Percentiles rank a stretch among this genome's conserved stretches.
Conservation (phyloP, 2,888 invertebrate species). For the Galerucella calmariensis region DNA sequence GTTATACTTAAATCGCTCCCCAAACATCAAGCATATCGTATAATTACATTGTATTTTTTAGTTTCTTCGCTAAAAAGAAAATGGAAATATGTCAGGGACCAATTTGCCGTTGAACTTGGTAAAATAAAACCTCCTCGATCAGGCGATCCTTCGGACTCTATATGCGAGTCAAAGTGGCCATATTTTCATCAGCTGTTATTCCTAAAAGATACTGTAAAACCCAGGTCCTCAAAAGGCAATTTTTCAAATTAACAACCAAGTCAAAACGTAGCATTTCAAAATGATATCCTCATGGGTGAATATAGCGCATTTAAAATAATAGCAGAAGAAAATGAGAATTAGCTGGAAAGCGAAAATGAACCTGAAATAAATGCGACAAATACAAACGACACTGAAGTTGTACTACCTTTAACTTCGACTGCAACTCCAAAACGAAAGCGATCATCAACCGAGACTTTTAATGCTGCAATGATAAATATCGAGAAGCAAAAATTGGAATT, state of each 20-base stretch:
- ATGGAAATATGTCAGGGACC: conserved; percentile 31
- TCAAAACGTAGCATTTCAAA: background rate
- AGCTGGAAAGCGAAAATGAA: conserved; percentile 15
- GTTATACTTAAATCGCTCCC: too few relatives aligned
- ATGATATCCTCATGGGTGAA: background rate
- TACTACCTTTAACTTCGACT: conserved; percentile 9
- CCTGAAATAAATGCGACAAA: conserved; percentile 9
- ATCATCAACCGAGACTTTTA: conserved; percentile 4
- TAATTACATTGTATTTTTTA: background rate
- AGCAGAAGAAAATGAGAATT: conserved; percentile 16
- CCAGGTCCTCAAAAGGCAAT: conserved; percentile 14
- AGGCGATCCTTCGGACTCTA: conserved; percentile 12
- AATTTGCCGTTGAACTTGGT: conserved; percentile 25
- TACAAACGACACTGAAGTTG: background rate
- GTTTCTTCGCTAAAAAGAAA: conserved; percentile 4
- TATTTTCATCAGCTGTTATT: conserved; percentile 23
- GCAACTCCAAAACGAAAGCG: conserved; percentile 12
- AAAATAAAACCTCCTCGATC: conserved; percentile 21
- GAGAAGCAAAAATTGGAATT: conserved; percentile 25
- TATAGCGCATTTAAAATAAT: conserved; percentile 3
- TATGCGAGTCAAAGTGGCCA: conserved; percentile 21
- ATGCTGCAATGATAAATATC: conserved; percentile 19
- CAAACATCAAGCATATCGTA: background rate
- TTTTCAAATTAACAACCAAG: conserved; percentile 4
- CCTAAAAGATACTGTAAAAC: conserved; percentile 29